phyloP scores from a whole-genome alignment of 2,888 invertebrate species.

The Acrobeloides nanus region DNA sequence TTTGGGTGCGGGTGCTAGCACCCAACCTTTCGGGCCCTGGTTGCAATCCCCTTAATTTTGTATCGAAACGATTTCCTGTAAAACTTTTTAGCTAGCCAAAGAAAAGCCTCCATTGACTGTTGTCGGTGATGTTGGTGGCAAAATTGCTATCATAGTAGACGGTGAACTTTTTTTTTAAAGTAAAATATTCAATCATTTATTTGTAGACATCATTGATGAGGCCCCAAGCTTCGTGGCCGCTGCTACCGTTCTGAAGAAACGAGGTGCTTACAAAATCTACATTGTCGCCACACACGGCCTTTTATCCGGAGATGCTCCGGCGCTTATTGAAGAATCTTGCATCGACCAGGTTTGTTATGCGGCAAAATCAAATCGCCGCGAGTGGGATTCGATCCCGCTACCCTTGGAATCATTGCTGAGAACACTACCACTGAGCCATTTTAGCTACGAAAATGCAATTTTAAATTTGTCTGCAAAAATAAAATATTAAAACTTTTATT shows the following conservation, averaged over 20 bases:
- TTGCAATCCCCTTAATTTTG: no score
- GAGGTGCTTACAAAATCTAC: conserved; percentile 94
- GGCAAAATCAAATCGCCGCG: no score
- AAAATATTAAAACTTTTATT: no score
- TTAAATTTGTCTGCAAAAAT: no score
- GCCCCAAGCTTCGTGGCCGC: conserved; percentile 21
- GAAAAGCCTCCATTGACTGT: conserved; percentile 97
- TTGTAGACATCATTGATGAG: conserved; percentile 19
- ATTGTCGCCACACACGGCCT: conserved; percentile 93
- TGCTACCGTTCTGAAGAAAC: conserved; percentile 75
- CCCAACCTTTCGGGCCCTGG: no score
- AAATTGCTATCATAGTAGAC: conserved; percentile 94
- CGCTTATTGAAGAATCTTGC: conserved; percentile 84
- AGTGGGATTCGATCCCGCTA: no score
- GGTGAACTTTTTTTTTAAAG: no score
- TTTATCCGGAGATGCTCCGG: conserved; percentile 86
- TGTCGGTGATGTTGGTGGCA: conserved; percentile 91
- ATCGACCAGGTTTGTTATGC: conserved; percentile 73
- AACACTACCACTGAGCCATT: no score
- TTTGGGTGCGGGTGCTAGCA: no score
- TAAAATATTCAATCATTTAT: no score
- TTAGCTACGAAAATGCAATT: no score
- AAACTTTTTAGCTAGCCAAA: conserved; percentile 63
- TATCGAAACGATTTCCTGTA: not conserved
- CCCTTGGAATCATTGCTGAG: no score